phyloP scores from a whole-genome alignment of 1,140 invertebrate genomes.

The Druon quercuslanigerum region DNA sequence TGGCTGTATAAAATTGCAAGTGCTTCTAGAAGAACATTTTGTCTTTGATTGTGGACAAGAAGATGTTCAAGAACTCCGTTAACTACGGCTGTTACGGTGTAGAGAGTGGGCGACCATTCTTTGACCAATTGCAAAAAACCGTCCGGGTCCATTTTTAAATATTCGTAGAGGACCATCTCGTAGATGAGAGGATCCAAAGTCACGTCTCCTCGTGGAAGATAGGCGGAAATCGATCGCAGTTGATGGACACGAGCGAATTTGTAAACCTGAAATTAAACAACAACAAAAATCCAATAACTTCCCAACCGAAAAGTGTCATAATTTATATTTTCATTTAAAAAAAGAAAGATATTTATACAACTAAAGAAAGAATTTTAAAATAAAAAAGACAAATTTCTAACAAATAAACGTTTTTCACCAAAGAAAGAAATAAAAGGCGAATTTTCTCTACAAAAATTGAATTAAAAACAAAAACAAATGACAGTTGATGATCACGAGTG shows the following conservation, averaged over 20 bases:
- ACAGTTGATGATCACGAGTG: too few relatives aligned
- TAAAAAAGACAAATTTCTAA: too few relatives aligned
- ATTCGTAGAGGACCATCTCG: slow-evolving; percentile 97
- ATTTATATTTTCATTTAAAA: too few relatives aligned
- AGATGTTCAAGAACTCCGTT: slow-evolving; percentile 89
- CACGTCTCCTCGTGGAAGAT: slow-evolving; percentile 84
- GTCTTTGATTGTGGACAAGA: slow-evolving; percentile 81
- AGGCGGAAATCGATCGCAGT: slow-evolving; percentile 88
- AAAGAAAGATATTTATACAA: too few relatives aligned
- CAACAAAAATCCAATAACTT: neutral
- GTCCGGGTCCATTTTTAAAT: slow-evolving; percentile 89
- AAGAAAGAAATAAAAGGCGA: too few relatives aligned
- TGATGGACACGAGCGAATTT: slow-evolving; percentile 93
- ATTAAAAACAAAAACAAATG: too few relatives aligned
- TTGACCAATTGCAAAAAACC: slow-evolving; percentile 92
- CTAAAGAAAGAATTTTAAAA: too few relatives aligned
- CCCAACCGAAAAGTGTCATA: too few relatives aligned
- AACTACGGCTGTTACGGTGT: slow-evolving; percentile 90
- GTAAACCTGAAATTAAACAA: slow-evolving; percentile 77
- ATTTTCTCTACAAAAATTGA: too few relatives aligned
- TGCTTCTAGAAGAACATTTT: slow-evolving; percentile 87
- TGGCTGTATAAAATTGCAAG: slow-evolving; percentile 94
- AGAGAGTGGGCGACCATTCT: slow-evolving; percentile 91
- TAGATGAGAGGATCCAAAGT: slow-evolving; percentile 91
- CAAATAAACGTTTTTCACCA: too few relatives aligned